Base-by-base conservation (phyloP, 2,113 vertebrate species). In the Salvator merianae region DNA sequence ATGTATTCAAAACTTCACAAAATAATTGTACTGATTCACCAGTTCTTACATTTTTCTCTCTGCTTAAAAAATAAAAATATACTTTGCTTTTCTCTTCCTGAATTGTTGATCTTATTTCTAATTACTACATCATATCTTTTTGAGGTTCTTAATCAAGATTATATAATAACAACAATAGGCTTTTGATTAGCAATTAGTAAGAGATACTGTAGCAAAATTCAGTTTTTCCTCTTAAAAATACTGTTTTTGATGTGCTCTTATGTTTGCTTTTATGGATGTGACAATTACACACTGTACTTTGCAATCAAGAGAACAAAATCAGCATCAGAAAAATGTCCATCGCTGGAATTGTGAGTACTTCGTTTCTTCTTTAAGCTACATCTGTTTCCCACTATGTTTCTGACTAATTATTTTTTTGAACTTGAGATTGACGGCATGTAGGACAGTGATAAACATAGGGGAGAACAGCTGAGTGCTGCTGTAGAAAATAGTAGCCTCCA, bases 391-490 rank as follows among this genome's bases (percentile, higher is more conserved):
- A 81, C 92, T 89, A 68, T 82, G 84, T 88, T 92, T 89, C 81
- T 88, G 91, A 93, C 53, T 92, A 91, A 89, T 88, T 5, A 83
- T 87, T 74, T 89, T 18, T 88, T 76, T 87, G 74, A 91, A 90
- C 86, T 86, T 62, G 89, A 90, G 91, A 94, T 91, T 93, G 94
- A 91, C 91, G 92, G 87, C 74, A 90, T 43, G 91, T 93, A 81
- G 91, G 90, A 92, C 86, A 53, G 38, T 62, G 13, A 90, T 87
- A 94, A 91, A 88, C 90, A 92, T 90, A 90, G 85, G 92, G 92
- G 92, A 90, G 90, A 92, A 0, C 1, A 91, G 77, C 88, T 73
- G 81, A 91, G 72, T 73, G 82, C 87, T 90, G 7, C 26, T 43
- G 9, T 32, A 70, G 50, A 36, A 34, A 78, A 62, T 89, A 89